Percentiles rank a stretch among this genome's conserved stretches.
These are phyloP conservation scores for Polyergus mexicanus DNA, from an alignment of 1,140 invertebrate genomes.

Conservation along the genomic window DNA sequence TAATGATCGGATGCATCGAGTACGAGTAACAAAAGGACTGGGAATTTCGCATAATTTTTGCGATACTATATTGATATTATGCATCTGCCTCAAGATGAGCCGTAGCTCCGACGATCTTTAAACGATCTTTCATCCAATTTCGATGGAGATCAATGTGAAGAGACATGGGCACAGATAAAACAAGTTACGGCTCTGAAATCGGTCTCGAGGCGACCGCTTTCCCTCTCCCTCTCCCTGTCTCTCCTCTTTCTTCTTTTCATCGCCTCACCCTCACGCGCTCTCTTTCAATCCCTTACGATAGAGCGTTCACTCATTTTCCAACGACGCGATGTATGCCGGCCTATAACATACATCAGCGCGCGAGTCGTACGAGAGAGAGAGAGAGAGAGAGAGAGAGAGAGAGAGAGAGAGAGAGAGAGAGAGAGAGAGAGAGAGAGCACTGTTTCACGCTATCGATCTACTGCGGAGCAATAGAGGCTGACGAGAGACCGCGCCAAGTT, in stretches of 20 bases:
- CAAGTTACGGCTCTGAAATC: slow-evolving; percentile 66
- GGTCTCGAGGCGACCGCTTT: slow-evolving; percentile 65
- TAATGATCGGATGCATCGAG: not conserved
- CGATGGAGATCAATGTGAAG: not conserved
- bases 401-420: slow-evolving; percentile 7
- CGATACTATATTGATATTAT: not conserved
- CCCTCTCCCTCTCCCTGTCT: slow-evolving; percentile 6
- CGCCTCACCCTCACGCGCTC: slow-evolving; percentile 31
- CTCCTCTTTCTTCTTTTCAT: slow-evolving; percentile 21
- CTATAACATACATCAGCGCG: slow-evolving; percentile 71
- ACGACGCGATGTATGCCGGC: slow-evolving; percentile 68
- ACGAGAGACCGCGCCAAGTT: slow-evolving; percentile 66
- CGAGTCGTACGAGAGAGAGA: slow-evolving; percentile 62
- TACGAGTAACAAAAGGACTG: not conserved
- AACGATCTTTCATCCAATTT: not conserved
- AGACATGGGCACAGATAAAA: slow-evolving; percentile 28
- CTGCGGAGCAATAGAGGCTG: slow-evolving; percentile 77
- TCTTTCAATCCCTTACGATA: slow-evolving; percentile 67
- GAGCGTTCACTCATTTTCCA: slow-evolving; percentile 75
- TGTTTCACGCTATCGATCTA: slow-evolving; percentile 82
- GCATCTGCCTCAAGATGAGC: not conserved
- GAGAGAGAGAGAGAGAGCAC: not conserved
- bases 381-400: not conserved
- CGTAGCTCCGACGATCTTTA: not conserved
- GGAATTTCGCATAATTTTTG: not conserved